Base-by-base conservation (phyloP, 2,113 vertebrate genomes). In the Pelecanus crispus region DNA sequence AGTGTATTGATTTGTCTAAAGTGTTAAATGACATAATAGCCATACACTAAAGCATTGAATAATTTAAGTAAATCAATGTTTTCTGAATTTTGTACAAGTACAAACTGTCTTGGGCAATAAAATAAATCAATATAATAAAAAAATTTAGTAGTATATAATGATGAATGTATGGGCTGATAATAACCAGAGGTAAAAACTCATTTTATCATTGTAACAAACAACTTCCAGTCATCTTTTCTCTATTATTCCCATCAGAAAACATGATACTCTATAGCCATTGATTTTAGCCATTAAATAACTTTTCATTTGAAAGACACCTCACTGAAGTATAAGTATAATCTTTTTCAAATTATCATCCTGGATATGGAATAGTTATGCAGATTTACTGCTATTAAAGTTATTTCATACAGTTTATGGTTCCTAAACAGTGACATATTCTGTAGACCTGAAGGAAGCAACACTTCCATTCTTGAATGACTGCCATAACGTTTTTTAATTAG, bases 61-160 rank as follows among this genome's bases (percentile, higher is more conserved):
- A 98, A 98, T 98, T 98, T 98, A 98, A 95, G 90, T 68, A 97
- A 98, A 98, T 98, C 98, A 97, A 98, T 98, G 88, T 85, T 97
- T 98, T 98, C 87, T 97, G 95, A 97, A 98, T 97, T 97, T 98
- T 92, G 95, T 97, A 97, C 86, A 97, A 96, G 94, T 98, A 73
- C 55, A 97, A 97, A 96, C 95, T 94, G 91, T 98, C 96, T 97
- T 97, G 96, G 95, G 97, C 45, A 40, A 92, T 97, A 98, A 97
- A 97, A 94, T 77, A 96, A 97, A 98, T 98, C 98, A 97, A 98
- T 98, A 94, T 83, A 92, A 96, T 97, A 97, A 97, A 97, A 97
- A 97, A 97, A 97, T 83, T 66, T 86, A 96, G 77, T 6, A 74
- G 90, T 96, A 96, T 96, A 87, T 95, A 97, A 97, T 97, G 97